phyloP scores from a whole-genome alignment of 2,888 invertebrate species.

The Pteria penguin region DNA sequence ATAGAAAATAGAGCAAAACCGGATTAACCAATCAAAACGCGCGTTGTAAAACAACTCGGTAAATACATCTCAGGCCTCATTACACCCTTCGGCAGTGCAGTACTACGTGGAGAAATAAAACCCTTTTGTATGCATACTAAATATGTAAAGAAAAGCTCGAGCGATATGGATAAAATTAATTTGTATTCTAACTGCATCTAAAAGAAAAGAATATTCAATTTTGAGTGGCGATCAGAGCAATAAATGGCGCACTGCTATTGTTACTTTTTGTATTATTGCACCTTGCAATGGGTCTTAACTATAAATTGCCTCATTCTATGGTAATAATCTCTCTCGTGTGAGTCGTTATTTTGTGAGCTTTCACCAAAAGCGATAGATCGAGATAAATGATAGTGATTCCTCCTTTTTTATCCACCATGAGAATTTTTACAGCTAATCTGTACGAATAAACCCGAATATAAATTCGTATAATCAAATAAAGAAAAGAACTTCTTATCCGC shows the following conservation, averaged over 20 bases:
- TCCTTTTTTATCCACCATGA: neutral
- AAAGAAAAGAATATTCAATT: slow-evolving; percentile 47
- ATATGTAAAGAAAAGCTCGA: neutral
- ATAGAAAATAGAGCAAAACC: slow-evolving; percentile 64
- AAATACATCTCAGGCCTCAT: slow-evolving; percentile 46
- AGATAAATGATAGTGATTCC: slow-evolving; percentile 21
- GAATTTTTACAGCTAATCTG: too few relatives aligned
- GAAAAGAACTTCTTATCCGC: too few relatives aligned
- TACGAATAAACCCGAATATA: too few relatives aligned
- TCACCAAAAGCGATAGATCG: slow-evolving; percentile 22
- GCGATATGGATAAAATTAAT: slow-evolving; percentile 17
- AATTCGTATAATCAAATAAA: too few relatives aligned
- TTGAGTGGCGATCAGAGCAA: slow-evolving; percentile 47
- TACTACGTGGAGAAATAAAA: slow-evolving; percentile 20
- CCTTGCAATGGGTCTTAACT: slow-evolving; percentile 28
- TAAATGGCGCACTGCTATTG: slow-evolving; percentile 39
- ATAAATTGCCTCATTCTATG: slow-evolving; percentile 25
- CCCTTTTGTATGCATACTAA: slow-evolving; percentile 11
- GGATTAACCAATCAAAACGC: slow-evolving; percentile 66
- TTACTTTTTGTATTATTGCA: slow-evolving; percentile 26
- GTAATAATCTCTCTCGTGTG: slow-evolving; percentile 27
- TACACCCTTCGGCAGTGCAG: slow-evolving; percentile 41
- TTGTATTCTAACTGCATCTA: slow-evolving; percentile 24
- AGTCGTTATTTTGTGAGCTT: slow-evolving; percentile 13
- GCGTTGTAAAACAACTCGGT: slow-evolving; percentile 55